These are phyloP conservation scores for Streptopelia turtur DNA, from an alignment of 2,797 vertebrate genomes.

Conservation along the genomic window DNA sequence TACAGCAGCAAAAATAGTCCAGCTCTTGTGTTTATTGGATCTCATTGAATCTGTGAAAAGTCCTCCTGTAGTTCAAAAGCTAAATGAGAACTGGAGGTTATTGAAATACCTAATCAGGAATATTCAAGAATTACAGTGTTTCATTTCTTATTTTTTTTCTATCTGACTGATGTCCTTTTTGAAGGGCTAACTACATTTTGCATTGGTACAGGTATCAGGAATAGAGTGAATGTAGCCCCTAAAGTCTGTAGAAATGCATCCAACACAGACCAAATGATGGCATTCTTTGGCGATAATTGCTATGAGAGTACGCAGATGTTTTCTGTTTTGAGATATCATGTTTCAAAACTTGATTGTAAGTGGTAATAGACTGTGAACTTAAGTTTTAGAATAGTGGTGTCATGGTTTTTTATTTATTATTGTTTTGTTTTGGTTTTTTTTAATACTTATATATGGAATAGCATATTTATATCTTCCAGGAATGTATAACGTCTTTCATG, in stretches of 20 bases:
- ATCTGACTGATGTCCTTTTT: not conserved
- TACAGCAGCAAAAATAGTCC: slow-evolving; percentile 67
- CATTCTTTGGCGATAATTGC: not conserved
- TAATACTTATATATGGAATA: not conserved
- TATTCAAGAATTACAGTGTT: not conserved
- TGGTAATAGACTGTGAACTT: not conserved
- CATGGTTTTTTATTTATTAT: not conserved
- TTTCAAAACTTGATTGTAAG: not conserved
- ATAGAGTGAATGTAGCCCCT: not conserved
- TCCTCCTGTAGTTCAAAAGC: slow-evolving; percentile 36
- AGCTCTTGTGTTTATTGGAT: slow-evolving; percentile 77
- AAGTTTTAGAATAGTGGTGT: not conserved
- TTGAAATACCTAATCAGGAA: slow-evolving; percentile 16
- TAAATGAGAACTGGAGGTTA: slow-evolving; percentile 10
- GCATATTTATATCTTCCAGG: not conserved
- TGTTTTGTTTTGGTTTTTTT: not conserved
- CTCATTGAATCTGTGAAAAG: slow-evolving; percentile 8
- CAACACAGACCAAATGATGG: not conserved
- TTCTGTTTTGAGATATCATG: not conserved
- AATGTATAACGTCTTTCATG: not conserved
- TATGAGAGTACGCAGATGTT: not conserved
- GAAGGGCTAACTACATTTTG: not conserved
- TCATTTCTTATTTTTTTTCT: not conserved
- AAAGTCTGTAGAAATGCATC: not conserved
- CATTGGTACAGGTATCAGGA: not conserved